Conservation (phyloP, 2,113 vertebrate species). For the Ageneiosus marmoratus region DNA sequence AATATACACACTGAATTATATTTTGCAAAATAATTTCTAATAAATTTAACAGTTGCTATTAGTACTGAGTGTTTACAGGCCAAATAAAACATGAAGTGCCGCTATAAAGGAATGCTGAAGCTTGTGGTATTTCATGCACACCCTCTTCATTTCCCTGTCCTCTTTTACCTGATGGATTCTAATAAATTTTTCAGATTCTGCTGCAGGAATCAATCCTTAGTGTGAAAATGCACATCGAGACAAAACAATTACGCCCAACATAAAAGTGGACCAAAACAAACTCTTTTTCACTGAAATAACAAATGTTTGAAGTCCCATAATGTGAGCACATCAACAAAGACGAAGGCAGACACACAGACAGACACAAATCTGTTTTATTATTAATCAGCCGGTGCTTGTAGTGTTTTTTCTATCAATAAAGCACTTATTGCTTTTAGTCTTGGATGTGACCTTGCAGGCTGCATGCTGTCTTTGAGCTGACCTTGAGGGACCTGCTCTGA, state of each 20-base stretch:
- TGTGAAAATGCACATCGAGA: slow-evolving; percentile 42
- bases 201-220: slow-evolving; percentile 64
- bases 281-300: slow-evolving; percentile 7
- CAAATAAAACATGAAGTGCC: slow-evolving; percentile 32
- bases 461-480: slow-evolving; percentile 76
- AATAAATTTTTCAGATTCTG: slow-evolving; percentile 67
- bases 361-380: slow-evolving; percentile 74
- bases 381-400: slow-evolving; percentile 73
- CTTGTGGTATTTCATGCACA: slow-evolving; percentile 39
- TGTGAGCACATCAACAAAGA: slow-evolving; percentile 13
- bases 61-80: slow-evolving; percentile 8
- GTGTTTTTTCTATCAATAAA: slow-evolving; percentile 82
- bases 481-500: slow-evolving; percentile 82
- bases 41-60: slow-evolving; percentile 15
- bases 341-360: slow-evolving; percentile 32
- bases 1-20: not conserved
- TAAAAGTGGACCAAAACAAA: slow-evolving; percentile 23
- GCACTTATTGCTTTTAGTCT: slow-evolving; percentile 89
- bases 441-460: slow-evolving; percentile 81
- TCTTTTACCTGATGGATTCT: slow-evolving; percentile 62
- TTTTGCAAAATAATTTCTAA: not conserved
- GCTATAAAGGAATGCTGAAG: slow-evolving; percentile 32
- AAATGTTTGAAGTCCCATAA: slow-evolving; percentile 21
- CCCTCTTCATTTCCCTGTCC: slow-evolving; percentile 59
- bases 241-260: slow-evolving; percentile 49